Evolutionary conservation across 2,797 vertebrate species (phyloP).

Genomic region (Sylvilagus floridanus): DNA sequence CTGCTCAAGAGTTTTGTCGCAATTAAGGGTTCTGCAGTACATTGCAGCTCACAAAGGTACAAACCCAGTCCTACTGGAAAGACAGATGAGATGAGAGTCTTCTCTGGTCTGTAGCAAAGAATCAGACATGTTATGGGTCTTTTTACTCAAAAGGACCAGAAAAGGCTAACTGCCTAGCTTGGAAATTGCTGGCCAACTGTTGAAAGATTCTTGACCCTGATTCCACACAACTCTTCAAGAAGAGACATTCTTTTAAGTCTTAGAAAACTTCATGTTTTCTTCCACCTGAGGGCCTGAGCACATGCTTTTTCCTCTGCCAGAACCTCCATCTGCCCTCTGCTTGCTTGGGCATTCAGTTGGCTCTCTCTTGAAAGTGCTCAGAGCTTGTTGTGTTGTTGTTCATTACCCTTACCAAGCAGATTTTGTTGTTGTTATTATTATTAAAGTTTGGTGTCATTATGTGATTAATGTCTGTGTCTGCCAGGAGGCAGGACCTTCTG

Average conservation of each 20-base stretch:
- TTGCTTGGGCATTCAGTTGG: background rate
- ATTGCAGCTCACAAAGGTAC: background rate
- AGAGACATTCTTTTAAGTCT: background rate
- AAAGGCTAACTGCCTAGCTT: background rate
- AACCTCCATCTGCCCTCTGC: background rate
- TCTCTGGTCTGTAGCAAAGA: background rate
- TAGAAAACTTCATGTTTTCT: background rate
- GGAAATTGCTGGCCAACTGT: background rate
- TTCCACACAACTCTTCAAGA: background rate
- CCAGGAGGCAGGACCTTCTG: constrained; percentile 19
- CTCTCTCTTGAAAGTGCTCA: constrained; percentile 4
- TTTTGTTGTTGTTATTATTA: background rate
- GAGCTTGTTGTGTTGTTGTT: background rate
- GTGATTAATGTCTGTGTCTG: background rate
- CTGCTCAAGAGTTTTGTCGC: background rate
- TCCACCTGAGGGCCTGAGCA: background rate
- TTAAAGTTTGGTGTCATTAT: constrained; percentile 18
- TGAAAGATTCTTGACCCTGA: background rate
- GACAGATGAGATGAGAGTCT: background rate
- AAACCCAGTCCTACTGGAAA: background rate
- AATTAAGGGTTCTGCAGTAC: background rate
- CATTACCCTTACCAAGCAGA: background rate
- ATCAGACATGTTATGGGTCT: background rate
- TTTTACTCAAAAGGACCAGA: background rate
- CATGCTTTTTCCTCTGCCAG: background rate